Evolutionary conservation across 2,797 vertebrate species (phyloP), one percentile per base, ranked within the genome.

Genomic region (Sciurus carolinensis): DNA sequence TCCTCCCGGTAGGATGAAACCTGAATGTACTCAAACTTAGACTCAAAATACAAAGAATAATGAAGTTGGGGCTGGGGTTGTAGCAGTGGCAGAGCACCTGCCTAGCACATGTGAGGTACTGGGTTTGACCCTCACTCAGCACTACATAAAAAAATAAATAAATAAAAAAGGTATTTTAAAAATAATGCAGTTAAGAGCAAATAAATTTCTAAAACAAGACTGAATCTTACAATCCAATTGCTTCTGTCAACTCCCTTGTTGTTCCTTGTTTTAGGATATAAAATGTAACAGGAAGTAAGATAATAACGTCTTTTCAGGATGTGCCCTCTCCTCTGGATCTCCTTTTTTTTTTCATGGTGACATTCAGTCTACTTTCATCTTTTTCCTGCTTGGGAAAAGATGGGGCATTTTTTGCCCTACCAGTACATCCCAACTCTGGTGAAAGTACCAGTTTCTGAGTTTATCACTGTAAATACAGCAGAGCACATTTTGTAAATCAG

Each of bases 121-220:
- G 54, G 54, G 54, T 57, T 57, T 7, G 7, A 57, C 20, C 54
- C 54, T 57, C 54, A 57, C 54, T 57, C 54, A 57, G 54, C 54
- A 22, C 54, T 20, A 22, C 54, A 57, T 57, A 57, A 57, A 57
- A 57, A 54, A 54, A 20, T 54, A 8, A 54, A 54, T 57, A 22
- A 57, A 57, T 47, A 47, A 57, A 57, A 57, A 57, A 57, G 54
- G 54, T 57, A 57, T 17, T 47, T 47, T 7, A 57, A 57, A 57
- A 57, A 57, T 57, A 57, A 57, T 57, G 20, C 86, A 94, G 88
- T 84, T 67, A n/a, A 87, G 50, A 79, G 20, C 64, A 88, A 66
- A 69, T 83, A 39, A 81, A 50, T 94, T 81, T 15, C 22, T 77
- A 87, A 96, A 92, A 90, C 57, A 24, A 81, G 24, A 84, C n/a